A percentile compares a stretch with the other conserved stretches of the same genome.
These are phyloP conservation scores for Sepiola atlantica DNA, from an alignment of 2,888 invertebrate species.

Conservation along the genomic window DNA sequence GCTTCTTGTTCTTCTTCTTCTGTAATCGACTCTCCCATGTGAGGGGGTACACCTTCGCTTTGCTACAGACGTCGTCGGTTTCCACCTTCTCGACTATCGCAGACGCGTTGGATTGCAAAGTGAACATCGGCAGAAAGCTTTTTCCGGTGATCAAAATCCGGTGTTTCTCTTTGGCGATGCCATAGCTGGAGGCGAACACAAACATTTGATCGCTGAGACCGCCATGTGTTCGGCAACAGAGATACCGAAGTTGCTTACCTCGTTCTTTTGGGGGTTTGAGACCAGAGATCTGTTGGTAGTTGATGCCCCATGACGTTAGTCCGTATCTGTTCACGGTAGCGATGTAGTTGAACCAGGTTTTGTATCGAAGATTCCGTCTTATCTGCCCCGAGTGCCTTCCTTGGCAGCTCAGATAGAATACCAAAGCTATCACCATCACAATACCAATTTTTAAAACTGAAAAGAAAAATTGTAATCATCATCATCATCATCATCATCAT, in stretches of 20 bases:
- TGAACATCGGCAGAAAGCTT: neutral
- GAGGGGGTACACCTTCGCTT: neutral
- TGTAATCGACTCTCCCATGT: neutral
- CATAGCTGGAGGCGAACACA: neutral
- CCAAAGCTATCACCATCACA: neutral
- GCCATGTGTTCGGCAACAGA: neutral
- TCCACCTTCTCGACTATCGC: neutral
- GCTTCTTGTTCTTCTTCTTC: too few relatives aligned
- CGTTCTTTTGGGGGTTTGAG: neutral
- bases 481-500: too few relatives aligned
- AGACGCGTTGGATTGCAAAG: neutral
- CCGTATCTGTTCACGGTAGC: neutral
- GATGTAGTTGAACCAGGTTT: neutral
- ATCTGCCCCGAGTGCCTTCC: neutral
- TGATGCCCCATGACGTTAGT: neutral
- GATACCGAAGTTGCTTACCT: neutral
- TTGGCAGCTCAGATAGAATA: neutral
- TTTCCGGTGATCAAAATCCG: neutral
- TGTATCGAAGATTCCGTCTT: neutral
- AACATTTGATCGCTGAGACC: neutral
- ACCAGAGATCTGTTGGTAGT: neutral
- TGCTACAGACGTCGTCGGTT: neutral
- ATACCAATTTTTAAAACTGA: neutral
- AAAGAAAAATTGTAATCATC: too few relatives aligned
- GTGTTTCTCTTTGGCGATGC: neutral